phyloP scores from a whole-genome alignment of 2,888 invertebrate genomes.

The Drosophila cognata region DNA sequence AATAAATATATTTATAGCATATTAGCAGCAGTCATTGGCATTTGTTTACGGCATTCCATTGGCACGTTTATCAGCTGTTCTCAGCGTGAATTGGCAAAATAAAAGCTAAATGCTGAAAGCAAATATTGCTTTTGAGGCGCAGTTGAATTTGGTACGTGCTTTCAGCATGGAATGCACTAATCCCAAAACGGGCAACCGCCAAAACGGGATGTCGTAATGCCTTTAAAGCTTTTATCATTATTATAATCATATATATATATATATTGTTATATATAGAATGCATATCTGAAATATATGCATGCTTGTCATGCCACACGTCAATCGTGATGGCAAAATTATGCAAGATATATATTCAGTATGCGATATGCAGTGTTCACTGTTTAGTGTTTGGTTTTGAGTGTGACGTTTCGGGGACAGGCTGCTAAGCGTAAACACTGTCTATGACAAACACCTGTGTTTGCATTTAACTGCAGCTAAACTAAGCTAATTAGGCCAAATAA shows the following conservation, averaged over 20 bases:
- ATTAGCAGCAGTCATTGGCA: conserved; percentile 53
- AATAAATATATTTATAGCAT: neutral
- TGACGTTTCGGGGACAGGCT: conserved; percentile 7
- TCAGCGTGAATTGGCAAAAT: conserved; percentile 41
- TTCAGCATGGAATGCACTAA: conserved; percentile 46
- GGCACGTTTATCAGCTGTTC: conserved; percentile 52
- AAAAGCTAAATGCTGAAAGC: conserved; percentile 40
- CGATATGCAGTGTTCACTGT: neutral
- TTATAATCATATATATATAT: conserved; percentile 3
- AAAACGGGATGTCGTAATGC: conserved; percentile 31
- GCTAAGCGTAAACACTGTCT: neutral
- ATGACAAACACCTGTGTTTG: neutral
- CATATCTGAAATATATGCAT: conserved; percentile 42
- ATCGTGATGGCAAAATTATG: neutral
- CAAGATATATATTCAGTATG: neutral
- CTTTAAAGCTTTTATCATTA: neutral
- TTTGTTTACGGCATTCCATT: conserved; percentile 33
- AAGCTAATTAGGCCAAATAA: neutral
- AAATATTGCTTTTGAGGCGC: conserved; percentile 33
- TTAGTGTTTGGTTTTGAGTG: conserved; percentile 7
- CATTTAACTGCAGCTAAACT: neutral
- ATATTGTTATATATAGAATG: conserved; percentile 24
- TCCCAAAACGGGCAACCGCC: conserved; percentile 32
- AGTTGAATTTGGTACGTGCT: conserved; percentile 53
- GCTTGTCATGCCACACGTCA: conserved; percentile 25